Percentiles rank a stretch among this genome's conserved stretches.
These are phyloP conservation scores for Hystrix cristata DNA, from an alignment of 2,113 vertebrate species.

Conservation along the genomic window DNA sequence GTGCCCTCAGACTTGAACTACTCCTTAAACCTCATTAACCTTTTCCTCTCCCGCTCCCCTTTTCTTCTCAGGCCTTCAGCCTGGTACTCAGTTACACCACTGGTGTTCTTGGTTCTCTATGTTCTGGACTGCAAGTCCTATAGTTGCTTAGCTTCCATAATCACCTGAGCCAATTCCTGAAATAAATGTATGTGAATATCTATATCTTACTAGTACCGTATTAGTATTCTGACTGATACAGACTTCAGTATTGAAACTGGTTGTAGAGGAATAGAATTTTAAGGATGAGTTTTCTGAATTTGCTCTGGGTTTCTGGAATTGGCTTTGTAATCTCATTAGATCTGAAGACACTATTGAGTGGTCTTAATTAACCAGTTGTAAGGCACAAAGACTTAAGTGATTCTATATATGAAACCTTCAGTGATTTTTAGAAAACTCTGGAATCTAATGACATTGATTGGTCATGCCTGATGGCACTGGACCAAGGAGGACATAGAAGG, in stretches of 20 bases:
- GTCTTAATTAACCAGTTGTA: background rate
- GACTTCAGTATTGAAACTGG: background rate
- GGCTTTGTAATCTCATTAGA: background rate
- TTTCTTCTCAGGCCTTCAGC: background rate
- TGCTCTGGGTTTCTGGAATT: background rate
- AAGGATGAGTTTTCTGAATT: background rate
- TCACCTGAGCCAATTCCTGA: background rate
- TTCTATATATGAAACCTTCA: background rate
- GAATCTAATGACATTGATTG: background rate
- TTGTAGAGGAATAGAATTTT: background rate
- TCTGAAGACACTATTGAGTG: background rate
- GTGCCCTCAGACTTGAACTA: background rate
- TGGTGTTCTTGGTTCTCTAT: background rate
- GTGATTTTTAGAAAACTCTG: background rate
- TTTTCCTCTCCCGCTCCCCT: background rate
- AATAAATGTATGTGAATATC: background rate
- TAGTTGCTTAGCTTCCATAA: background rate
- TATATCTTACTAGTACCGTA: background rate
- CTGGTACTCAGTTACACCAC: background rate
- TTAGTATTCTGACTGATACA: background rate
- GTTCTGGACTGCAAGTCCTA: background rate
- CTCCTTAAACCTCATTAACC: background rate
- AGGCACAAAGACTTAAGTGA: background rate
- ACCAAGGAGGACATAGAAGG: background rate
- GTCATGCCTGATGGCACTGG: background rate